Evolutionary conservation across 2,113 vertebrate genomes (phyloP).

Genomic region (Astur gentilis): DNA sequence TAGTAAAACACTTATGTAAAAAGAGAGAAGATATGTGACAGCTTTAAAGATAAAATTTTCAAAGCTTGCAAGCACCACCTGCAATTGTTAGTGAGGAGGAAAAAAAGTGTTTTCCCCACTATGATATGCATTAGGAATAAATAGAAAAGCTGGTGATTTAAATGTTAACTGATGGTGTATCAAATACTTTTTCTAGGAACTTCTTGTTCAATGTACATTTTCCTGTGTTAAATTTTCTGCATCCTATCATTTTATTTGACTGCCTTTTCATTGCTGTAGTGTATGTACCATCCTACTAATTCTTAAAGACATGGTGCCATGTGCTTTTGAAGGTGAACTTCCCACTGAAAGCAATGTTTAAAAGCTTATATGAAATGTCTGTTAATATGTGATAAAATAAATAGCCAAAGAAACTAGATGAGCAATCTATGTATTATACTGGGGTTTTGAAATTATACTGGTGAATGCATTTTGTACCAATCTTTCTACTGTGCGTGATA

Average conservation of each 20-base stretch:
- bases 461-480: too few species aligned
- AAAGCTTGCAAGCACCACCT: background rate
- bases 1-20: background rate
- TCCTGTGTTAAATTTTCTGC: background rate
- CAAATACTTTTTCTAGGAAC: background rate
- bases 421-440: background rate
- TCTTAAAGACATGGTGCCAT: background rate
- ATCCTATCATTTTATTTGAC: background rate
- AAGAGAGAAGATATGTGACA: background rate
- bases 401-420: background rate
- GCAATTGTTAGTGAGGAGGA: background rate
- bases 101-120: background rate
- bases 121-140: background rate
- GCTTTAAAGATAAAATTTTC: too few species aligned
- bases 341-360: background rate
- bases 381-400: background rate
- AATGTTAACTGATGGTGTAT: background rate
- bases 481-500: background rate
- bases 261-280: background rate
- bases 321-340: background rate
- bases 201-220: background rate
- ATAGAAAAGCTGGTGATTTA: background rate
- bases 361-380: background rate
- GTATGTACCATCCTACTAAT: accelerated
- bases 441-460: background rate